These are phyloP conservation scores for Callitettix versicolor DNA, from an alignment of 1,140 invertebrate genomes.

Conservation along the genomic window DNA sequence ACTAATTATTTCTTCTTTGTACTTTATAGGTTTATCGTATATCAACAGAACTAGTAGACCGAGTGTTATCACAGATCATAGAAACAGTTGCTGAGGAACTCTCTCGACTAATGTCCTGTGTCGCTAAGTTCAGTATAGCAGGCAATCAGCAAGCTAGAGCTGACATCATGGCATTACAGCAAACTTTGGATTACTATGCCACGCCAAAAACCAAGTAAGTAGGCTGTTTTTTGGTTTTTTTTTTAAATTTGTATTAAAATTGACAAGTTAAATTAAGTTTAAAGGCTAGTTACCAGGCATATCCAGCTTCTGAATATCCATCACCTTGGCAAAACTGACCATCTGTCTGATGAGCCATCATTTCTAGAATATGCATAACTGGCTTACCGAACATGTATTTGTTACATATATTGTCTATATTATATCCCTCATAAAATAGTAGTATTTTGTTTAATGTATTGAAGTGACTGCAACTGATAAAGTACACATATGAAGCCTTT, in stretches of 20 bases:
- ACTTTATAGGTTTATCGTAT: conserved; percentile 16
- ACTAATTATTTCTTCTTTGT: too few species aligned
- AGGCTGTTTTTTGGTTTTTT: conserved; percentile 5
- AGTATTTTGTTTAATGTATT: too few species aligned
- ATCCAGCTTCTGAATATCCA: neutral
- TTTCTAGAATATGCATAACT: neutral
- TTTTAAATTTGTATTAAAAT: conserved; percentile 1
- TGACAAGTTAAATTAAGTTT: neutral
- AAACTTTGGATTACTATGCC: conserved; percentile 39
- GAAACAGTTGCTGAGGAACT: conserved; percentile 87
- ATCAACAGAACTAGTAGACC: conserved; percentile 52
- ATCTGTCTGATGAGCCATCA: neutral
- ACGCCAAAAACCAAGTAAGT: conserved; percentile 43
- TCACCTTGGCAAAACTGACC: too few species aligned
- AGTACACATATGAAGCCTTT: too few species aligned
- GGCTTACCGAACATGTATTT: neutral
- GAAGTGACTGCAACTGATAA: too few species aligned
- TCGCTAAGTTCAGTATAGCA: conserved; percentile 50
- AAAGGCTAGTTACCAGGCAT: neutral
- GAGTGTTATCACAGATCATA: conserved; percentile 74
- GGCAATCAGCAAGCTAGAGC: conserved; percentile 57
- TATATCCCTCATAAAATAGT: too few species aligned
- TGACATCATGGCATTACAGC: conserved; percentile 47
- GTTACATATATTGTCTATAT: too few species aligned
- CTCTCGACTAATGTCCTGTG: conserved; percentile 72